Percentiles rank a stretch among this genome's conserved stretches.
Evolutionary conservation across 2,113 vertebrate species (phyloP).

Genomic region (Mionectes macconnelli): DNA sequence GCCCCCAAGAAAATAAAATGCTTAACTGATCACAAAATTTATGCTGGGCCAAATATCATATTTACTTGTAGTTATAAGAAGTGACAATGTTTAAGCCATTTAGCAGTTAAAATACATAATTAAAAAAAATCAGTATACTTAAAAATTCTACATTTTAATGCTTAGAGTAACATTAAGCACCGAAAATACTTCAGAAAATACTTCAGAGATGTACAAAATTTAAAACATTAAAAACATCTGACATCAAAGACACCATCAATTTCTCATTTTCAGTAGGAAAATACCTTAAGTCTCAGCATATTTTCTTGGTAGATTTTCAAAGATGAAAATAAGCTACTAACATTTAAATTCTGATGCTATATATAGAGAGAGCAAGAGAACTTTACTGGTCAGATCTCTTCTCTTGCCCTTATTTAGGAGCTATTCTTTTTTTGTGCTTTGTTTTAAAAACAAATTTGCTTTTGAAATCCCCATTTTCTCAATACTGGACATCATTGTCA

Average conservation of each 20-base stretch:
- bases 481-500: background rate
- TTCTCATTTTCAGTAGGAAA: background rate
- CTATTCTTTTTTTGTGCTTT: background rate
- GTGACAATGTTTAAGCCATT: background rate
- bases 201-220: background rate
- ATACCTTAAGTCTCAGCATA: background rate
- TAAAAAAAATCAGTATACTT: background rate
- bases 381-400: background rate
- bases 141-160: background rate
- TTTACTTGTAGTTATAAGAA: background rate
- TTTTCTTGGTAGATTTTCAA: background rate
- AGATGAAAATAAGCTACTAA: background rate
- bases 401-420: background rate
- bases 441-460: background rate
- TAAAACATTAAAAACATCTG: background rate
- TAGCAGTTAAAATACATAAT: background rate
- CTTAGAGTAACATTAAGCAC: background rate
- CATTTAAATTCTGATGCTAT: background rate
- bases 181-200: background rate
- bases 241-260: background rate
- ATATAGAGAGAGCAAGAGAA: background rate
- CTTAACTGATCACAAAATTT: background rate
- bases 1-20: background rate
- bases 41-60: background rate
- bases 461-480: background rate